Evolutionary conservation across 2,113 vertebrate genomes (phyloP), one percentile per base, ranked within the genome.

Genomic region (Periophthalmodon schlosseri): DNA sequence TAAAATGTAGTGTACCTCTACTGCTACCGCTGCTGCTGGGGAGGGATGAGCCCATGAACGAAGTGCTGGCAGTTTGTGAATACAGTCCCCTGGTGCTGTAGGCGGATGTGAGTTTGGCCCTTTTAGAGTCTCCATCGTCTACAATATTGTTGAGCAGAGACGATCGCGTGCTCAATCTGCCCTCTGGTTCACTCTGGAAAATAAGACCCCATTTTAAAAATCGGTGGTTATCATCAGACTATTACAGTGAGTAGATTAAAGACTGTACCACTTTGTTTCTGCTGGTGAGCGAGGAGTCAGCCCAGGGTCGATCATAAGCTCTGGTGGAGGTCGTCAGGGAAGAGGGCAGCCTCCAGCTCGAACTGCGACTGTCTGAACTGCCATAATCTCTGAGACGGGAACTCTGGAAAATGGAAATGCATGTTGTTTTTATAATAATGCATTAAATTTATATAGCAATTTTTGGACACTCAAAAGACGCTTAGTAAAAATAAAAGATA

Each of bases 81-180:
- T 94, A 97, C 46, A 95, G 92, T 56, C 94, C 86, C 89, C 93
- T 90, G 73, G 91, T 95, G 82, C 90, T 92, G 92, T 94, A 97
- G 6, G 96, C 97, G 6, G 60, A 63, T 15, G 60, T 2, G 63
- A 99, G 91, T 86, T 98, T 98, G 87, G 96, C 96, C 89, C 96
- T 95, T 93, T 98, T 99, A 71, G 96, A 95, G 82, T 99, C 96
- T 9, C 93, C 94, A 79, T 99, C 96, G 75, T 93, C 95, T 63
- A 91, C 94, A 58, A 90, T 91, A 71, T 94, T 89, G 74, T 91
- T 94, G 70, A 95, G 93, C 20, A 96, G 87, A 85, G 95, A 94
- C n/a, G 95, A 94, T 74, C 94, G 94, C 24, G 94, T 89, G 83
- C 96, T 95, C 83, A 94, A 90, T 87, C 93, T 93, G 83, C 93